Evolutionary conservation across 2,888 invertebrate species (phyloP), one percentile per base, ranked within the genome.

Genomic region (Phrixothrix hirtus): DNA sequence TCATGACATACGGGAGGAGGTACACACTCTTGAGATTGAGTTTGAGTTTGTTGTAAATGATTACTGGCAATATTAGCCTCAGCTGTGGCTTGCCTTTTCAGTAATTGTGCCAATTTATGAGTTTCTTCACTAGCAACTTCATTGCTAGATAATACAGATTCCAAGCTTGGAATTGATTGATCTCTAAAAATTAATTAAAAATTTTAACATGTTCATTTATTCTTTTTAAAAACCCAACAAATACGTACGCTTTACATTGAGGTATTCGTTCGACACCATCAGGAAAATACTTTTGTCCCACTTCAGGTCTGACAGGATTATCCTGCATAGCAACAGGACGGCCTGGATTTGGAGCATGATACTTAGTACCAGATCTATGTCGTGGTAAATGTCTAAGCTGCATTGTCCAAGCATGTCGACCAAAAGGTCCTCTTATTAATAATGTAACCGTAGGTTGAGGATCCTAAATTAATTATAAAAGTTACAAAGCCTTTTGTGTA

Each of bases 371-470:
- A 1, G 85, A 85, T 66, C 91, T 88, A 68, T 88, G 85, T 27
- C 95, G 83, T 0, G 96, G 93, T 51, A 93, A 80, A 71, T 95
- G 95, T 27, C 95, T 83, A 44, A 92, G 78, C 68, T 90, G 88
- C 83, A 93, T 84, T 5, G 91, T 91, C 97, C 97, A 98, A 12
- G 94, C 93, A 78, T 93, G 92, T 2, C 96, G 86, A 0, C 96
- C 96, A 78, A 95, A 96, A 0, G 95, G 92, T 47, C 94, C 92
- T 1, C 97, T 84, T 56, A 96, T 88, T 43, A 98, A 79, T 42
- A 94, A 87, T 71, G 85, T 86, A 10, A 97, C 88, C 0, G 94
- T 95, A 0, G 96, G 96, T 68, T 95, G 92, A 2, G 95, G 94
- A 77, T 95, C 95, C 81, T 90, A 83, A n/a, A n/a, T n/a, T n/a